Conservation (phyloP, 2,113 vertebrate species). For the Excalfactoria chinensis region DNA sequence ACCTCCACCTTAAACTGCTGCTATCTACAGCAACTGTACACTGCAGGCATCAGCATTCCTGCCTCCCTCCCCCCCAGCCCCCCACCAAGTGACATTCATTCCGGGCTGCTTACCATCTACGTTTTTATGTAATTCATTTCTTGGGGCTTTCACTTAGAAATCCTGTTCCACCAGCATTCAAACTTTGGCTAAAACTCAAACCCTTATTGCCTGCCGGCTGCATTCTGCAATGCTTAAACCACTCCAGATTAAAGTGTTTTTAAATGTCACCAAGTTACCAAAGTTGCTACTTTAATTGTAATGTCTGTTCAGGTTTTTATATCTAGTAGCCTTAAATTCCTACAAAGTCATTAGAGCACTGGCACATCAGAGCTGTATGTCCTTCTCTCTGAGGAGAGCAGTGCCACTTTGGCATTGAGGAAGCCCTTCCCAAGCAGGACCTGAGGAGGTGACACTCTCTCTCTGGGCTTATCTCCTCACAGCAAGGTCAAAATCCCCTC, state of each 20-base stretch:
- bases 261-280: background rate
- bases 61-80: background rate
- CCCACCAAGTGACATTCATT: background rate
- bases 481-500: background rate
- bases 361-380: rapidly evolving
- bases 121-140: background rate
- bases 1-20: background rate
- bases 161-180: slow-evolving; percentile 9
- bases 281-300: background rate
- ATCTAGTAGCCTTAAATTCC: background rate
- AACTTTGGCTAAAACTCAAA: slow-evolving; percentile 35
- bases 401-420: rapidly evolving
- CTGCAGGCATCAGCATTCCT: background rate
- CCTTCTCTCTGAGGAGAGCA: rapidly evolving
- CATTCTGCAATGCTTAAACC: background rate
- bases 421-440: rapidly evolving
- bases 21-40: background rate
- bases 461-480: rapidly evolving
- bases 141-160: slow-evolving; percentile 1
- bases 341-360: background rate
- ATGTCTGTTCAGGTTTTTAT: background rate
- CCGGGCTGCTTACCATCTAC: background rate
- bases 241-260: background rate
- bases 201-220: background rate
- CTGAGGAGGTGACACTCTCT: too few species aligned